phyloP scores from a whole-genome alignment of 2,888 invertebrate genomes.

The Erebia ligea region DNA sequence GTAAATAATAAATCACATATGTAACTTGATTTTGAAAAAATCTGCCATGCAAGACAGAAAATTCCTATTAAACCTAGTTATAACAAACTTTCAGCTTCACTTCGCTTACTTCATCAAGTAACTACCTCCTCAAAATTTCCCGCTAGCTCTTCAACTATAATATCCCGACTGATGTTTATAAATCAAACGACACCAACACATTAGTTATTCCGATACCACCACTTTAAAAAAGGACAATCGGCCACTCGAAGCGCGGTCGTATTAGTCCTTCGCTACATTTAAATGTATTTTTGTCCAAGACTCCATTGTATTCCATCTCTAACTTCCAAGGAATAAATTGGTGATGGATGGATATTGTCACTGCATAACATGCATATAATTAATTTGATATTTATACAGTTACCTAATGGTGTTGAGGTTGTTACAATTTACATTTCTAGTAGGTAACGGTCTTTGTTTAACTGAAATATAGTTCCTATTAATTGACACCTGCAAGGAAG shows the following conservation, averaged over 20 bases:
- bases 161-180: constrained; percentile 52
- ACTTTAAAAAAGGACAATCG: constrained; percentile 57
- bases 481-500: too few relatives aligned
- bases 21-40: too few relatives aligned
- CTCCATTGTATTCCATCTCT: constrained; percentile 28
- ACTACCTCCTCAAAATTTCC: neutral
- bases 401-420: constrained; percentile 12
- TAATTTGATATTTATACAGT: constrained; percentile 4
- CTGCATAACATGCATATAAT: constrained; percentile 30
- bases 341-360: constrained; percentile 29
- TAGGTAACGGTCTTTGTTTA: neutral
- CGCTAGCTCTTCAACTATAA: constrained; percentile 21
- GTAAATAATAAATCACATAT: too few relatives aligned
- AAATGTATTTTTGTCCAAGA: constrained; percentile 52
- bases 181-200: constrained; percentile 64
- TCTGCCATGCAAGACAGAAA: too few relatives aligned
- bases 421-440: constrained; percentile 5
- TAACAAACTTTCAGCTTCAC: too few relatives aligned
- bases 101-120: too few relatives aligned
- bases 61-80: too few relatives aligned
- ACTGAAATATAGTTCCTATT: neutral
- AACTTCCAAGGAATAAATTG: constrained; percentile 23
- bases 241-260: constrained; percentile 68
- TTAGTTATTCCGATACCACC: constrained; percentile 63
- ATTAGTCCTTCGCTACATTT: constrained; percentile 70